These are phyloP conservation scores for Crotalus helleri DNA, from an alignment of 2,113 vertebrate genomes.

Conservation along the genomic window DNA sequence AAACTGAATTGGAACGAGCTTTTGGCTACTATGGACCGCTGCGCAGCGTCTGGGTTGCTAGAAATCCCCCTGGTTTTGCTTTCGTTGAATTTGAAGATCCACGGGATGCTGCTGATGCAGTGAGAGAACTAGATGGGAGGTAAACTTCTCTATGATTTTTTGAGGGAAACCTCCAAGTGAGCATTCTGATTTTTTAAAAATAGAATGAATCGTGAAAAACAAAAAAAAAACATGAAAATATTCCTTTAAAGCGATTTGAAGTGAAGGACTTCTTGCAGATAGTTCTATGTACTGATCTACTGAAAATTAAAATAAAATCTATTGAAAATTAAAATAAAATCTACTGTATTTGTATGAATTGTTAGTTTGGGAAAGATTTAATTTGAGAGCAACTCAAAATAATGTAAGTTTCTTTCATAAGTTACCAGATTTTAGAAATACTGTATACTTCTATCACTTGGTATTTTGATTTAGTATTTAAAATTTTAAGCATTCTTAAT, in stretches of 20 bases:
- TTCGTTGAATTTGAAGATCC: conserved; percentile 98
- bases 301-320: not conserved
- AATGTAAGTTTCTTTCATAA: too few species aligned
- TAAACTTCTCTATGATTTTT: conserved; percentile 57
- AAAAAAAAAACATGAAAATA: not conserved
- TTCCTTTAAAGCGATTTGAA: not conserved
- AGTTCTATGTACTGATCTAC: not conserved
- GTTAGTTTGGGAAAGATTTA: not conserved
- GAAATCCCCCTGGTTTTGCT: conserved; percentile 95
- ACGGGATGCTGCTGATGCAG: conserved; percentile 94
- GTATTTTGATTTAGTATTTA: not conserved
- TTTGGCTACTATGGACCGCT: conserved; percentile 97
- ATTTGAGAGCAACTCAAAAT: not conserved
- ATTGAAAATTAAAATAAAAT: not conserved
- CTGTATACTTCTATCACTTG: not conserved
- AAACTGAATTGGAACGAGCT: conserved; percentile 90
- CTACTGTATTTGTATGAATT: not conserved
- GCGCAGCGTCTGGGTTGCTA: conserved; percentile 95
- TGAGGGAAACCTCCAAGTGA: not conserved
- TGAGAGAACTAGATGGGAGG: conserved; percentile 97
- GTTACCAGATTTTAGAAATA: not conserved
- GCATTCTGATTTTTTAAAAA: not conserved
- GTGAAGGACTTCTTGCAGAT: not conserved
- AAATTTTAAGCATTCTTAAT: not conserved
- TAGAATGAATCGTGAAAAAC: not conserved